Conservation (phyloP, 1,140 invertebrate genomes). For the Drosophila repletoides region DNA sequence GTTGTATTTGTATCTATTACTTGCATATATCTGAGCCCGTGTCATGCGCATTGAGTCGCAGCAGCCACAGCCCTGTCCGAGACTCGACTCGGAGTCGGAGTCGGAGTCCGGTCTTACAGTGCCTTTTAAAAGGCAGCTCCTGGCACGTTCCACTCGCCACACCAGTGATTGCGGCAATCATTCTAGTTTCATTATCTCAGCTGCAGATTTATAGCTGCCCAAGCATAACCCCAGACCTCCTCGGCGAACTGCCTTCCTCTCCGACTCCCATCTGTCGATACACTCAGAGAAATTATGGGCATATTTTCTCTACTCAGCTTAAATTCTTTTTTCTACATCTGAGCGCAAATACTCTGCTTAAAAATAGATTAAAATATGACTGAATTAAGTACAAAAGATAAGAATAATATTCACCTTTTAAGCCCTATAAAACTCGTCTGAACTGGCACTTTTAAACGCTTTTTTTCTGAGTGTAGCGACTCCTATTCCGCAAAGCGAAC, state of each 20-base stretch:
- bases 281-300: too few species aligned
- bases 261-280: too few species aligned
- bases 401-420: too few species aligned
- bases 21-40: background rate
- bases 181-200: conserved; percentile 82
- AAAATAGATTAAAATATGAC: too few species aligned
- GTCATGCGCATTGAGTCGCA: conserved; percentile 17
- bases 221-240: background rate
- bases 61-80: conserved; percentile 15
- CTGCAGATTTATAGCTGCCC: conserved; percentile 65
- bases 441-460: too few species aligned
- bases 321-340: too few species aligned
- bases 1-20: conserved; percentile 2
- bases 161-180: conserved; percentile 82
- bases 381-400: too few species aligned
- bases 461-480: too few species aligned
- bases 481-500: background rate
- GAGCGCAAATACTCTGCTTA: too few species aligned
- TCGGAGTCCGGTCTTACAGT: background rate
- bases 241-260: background rate
- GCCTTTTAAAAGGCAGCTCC: conserved; percentile 1
- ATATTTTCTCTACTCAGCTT: too few species aligned
- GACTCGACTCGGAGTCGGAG: too few species aligned
- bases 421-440: too few species aligned
- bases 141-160: conserved; percentile 50